Percentiles rank a stretch among this genome's conserved stretches.
Evolutionary conservation across 2,888 invertebrate species (phyloP).

Genomic region (Hydropsyche betteni): DNA sequence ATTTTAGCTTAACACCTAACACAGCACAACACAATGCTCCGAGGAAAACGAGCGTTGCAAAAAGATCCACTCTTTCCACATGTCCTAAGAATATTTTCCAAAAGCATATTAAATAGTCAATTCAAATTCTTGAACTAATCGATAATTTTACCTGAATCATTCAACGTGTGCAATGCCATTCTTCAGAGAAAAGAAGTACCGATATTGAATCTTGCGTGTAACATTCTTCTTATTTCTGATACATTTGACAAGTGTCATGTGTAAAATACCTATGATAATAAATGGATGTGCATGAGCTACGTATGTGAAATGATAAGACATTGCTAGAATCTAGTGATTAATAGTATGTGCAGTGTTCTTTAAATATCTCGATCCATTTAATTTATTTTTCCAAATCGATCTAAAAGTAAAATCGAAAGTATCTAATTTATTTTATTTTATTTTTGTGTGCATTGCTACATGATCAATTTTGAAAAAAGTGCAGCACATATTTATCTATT

Average conservation of each 20-base stretch:
- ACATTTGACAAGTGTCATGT: background rate
- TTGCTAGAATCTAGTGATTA: background rate
- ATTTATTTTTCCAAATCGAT: no score
- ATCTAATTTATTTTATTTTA: no score
- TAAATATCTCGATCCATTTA: background rate
- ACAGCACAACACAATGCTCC: conserved; percentile 52
- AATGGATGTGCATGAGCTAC: background rate
- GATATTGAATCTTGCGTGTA: no score
- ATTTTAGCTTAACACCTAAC: conserved; percentile 62
- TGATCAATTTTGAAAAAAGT: no score
- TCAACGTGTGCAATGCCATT: no score
- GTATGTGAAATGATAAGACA: background rate
- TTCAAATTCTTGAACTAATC: background rate
- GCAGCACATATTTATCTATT: no score
- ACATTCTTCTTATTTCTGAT: no score
- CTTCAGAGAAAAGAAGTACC: no score
- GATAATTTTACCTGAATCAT: background rate
- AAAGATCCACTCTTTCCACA: conserved; percentile 38
- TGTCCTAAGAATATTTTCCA: background rate
- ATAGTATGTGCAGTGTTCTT: background rate
- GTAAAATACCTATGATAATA: background rate
- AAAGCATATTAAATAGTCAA: no score
- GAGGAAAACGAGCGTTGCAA: conserved; percentile 41
- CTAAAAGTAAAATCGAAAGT: no score
- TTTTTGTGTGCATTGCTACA: no score